Percentiles rank a stretch among this genome's conserved stretches.
These are phyloP conservation scores for Emydura subglobosa DNA, from an alignment of 2,113 vertebrate species.

Conservation along the genomic window DNA sequence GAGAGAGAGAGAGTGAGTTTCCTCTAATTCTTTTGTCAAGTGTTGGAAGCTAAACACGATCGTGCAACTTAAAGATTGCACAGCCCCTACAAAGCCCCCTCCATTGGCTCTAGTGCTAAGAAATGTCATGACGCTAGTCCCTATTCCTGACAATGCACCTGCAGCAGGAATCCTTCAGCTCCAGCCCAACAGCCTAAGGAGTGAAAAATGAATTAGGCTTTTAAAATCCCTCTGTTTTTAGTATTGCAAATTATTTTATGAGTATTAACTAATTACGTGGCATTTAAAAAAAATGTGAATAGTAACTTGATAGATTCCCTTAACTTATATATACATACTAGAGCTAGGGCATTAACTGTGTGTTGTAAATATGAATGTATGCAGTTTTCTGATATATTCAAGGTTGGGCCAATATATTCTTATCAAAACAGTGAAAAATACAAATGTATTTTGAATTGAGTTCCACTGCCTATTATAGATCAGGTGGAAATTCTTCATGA, in stretches of 20 bases:
- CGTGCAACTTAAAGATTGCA: not conserved
- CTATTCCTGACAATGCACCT: fast-evolving
- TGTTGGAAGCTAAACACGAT: not conserved
- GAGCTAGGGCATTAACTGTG: not conserved
- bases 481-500: not conserved
- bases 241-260: too few relatives aligned
- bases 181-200: not conserved
- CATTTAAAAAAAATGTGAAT: not conserved
- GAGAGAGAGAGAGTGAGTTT: not conserved
- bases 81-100: not conserved
- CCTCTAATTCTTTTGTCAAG: not conserved
- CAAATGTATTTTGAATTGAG: not conserved
- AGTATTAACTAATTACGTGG: too few relatives aligned
- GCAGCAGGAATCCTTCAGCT: not conserved
- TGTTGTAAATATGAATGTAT: not conserved
- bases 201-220: not conserved
- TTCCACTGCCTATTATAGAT: not conserved
- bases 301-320: not conserved
- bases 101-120: not conserved
- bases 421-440: not conserved
- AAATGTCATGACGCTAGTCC: not conserved
- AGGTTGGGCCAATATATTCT: not conserved
- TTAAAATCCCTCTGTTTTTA: not conserved
- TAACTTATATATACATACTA: not conserved
- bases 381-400: not conserved